Conservation (phyloP, 1,140 invertebrate species). For the Olivierus martensii region DNA sequence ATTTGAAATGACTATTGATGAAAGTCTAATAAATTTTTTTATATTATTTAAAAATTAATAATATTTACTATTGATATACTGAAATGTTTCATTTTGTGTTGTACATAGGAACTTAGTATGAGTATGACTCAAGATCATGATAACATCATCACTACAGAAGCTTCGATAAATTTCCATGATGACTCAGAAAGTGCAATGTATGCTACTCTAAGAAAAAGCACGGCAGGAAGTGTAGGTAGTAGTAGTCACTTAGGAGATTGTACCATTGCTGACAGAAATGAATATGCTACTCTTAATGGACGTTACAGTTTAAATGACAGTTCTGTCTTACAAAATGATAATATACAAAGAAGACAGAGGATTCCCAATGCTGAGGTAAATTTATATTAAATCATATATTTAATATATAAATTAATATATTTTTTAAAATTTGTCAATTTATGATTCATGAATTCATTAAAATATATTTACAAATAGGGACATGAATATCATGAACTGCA, state of each 20-base stretch:
- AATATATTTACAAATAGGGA: slow-evolving; percentile 9
- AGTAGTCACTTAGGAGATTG: background rate
- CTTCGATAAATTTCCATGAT: slow-evolving; percentile 25
- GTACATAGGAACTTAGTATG: slow-evolving; percentile 14
- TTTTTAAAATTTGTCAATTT: slow-evolving; percentile 6
- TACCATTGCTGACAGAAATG: background rate
- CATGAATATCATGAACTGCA: slow-evolving; percentile 15
- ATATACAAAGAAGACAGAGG: background rate
- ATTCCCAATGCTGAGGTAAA: background rate
- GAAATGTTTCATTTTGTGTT: background rate
- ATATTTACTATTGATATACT: background rate
- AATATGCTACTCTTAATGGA: slow-evolving; percentile 13
- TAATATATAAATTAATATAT: background rate
- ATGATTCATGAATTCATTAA: slow-evolving; percentile 20
- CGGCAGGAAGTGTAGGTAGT: background rate
- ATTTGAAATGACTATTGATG: too few species aligned
- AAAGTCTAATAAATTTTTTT: too few species aligned
- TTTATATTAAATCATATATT: background rate
- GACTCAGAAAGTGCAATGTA: slow-evolving; percentile 10
- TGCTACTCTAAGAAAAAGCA: slow-evolving; percentile 12
- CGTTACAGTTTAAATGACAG: slow-evolving; percentile 23
- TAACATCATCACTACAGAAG: slow-evolving; percentile 23
- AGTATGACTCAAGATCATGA: slow-evolving; percentile 25
- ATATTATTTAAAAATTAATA: too few species aligned
- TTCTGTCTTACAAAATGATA: slow-evolving; percentile 19